Percentiles rank a stretch among this genome's conserved stretches.
These are phyloP conservation scores for Temnothorax curvispinosus DNA, from an alignment of 1,140 invertebrate species.

Conservation along the genomic window DNA sequence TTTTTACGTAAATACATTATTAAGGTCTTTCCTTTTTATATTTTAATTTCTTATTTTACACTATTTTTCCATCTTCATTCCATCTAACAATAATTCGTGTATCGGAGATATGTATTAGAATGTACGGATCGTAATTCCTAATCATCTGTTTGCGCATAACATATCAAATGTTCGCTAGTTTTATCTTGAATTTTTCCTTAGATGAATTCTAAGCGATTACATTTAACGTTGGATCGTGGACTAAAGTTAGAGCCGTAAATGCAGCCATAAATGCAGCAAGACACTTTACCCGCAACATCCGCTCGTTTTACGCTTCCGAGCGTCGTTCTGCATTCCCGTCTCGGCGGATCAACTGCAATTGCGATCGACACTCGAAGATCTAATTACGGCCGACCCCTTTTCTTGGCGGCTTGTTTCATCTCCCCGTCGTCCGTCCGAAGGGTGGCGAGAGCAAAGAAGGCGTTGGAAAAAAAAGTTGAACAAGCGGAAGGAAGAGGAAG, in stretches of 20 bases:
- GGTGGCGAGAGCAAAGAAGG: conserved; percentile 12
- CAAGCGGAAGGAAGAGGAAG: background rate
- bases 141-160: background rate
- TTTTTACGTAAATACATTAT: conserved; percentile 1
- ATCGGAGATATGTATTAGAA: background rate
- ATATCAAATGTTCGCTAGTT: background rate
- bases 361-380: conserved; percentile 37
- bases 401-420: background rate
- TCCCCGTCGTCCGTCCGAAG: background rate
- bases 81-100: background rate
- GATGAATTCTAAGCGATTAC: background rate
- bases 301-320: background rate
- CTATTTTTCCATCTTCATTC: background rate
- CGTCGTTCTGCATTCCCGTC: conserved; percentile 5
- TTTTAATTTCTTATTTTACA: background rate
- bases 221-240: background rate
- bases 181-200: background rate
- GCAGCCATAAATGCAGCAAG: background rate
- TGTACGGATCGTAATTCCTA: too few species aligned
- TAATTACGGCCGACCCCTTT: conserved; percentile 41
- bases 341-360: background rate
- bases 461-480: conserved; percentile 38
- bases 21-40: background rate
- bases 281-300: background rate
- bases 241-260: background rate